Evolutionary conservation across 1,140 invertebrate species (phyloP).

Genomic region (Dendrolimus punctatus): DNA sequence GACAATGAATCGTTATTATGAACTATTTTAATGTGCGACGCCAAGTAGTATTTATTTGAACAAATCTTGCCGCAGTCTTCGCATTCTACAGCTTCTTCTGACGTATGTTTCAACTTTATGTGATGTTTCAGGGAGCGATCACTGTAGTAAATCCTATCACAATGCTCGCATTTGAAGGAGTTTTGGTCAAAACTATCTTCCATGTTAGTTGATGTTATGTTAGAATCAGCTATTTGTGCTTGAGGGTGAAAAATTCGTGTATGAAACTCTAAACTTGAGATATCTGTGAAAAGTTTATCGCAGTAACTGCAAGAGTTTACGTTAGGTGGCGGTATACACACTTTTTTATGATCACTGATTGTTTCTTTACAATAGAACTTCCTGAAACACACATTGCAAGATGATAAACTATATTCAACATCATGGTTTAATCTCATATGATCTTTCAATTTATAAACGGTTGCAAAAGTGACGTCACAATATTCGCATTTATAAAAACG

Average conservation of each 20-base stretch:
- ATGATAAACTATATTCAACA: conserved; percentile 29
- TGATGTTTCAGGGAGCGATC: conserved; percentile 44
- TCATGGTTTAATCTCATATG: conserved; percentile 39
- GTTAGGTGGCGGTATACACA: conserved; percentile 36
- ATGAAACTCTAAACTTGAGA: conserved; percentile 49
- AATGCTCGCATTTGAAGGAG: conserved; percentile 34
- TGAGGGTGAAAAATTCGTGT: conserved; percentile 44
- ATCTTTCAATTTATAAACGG: conserved; percentile 35
- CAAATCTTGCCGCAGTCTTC: conserved; percentile 36
- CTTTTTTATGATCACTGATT: conserved; percentile 32
- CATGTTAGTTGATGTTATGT: conserved; percentile 25
- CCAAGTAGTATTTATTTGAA: conserved; percentile 47
- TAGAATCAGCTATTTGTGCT: conserved; percentile 32
- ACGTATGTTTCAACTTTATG: conserved; percentile 42
- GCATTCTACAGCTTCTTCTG: conserved; percentile 34
- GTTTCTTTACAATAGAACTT: conserved; percentile 45
- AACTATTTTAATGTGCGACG: conserved; percentile 40
- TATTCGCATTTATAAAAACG: conserved; percentile 34
- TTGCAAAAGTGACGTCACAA: conserved; percentile 24
- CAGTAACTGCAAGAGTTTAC: conserved; percentile 39
- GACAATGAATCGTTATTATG: conserved; percentile 34
- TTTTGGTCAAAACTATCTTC: conserved; percentile 16
- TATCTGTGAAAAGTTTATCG: conserved; percentile 50
- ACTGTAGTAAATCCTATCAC: conserved; percentile 41
- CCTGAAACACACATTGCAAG: conserved; percentile 54